A percentile compares a stretch with the other conserved stretches of the same genome.
Conservation (phyloP, 2,113 vertebrate genomes). For the Trichomycterus rosablanca region DNA sequence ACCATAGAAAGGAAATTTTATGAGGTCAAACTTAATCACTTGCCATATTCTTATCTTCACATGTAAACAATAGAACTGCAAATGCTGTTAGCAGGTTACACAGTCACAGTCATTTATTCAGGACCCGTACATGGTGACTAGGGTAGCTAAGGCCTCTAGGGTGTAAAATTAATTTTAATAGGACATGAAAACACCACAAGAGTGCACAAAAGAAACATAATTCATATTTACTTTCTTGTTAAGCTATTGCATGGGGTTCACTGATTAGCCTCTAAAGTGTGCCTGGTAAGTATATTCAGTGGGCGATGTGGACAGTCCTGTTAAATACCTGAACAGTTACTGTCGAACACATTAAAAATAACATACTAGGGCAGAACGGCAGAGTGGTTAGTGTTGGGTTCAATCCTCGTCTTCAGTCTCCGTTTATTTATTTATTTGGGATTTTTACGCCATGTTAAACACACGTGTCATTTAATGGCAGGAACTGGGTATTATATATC, state of each 20-base stretch:
- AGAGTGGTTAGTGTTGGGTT: too few species aligned
- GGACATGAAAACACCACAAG: neutral
- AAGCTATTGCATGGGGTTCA: neutral
- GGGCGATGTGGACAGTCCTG: too few species aligned
- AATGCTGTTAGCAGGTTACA: neutral
- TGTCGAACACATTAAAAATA: too few species aligned
- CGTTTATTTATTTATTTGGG: too few species aligned
- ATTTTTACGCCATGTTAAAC: too few species aligned
- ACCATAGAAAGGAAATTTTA: conserved; percentile 12
- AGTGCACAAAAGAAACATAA: neutral
- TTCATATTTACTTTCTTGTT: neutral
- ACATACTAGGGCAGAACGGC: too few species aligned
- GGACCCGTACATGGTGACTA: neutral
- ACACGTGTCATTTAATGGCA: too few species aligned
- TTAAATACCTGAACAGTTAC: too few species aligned
- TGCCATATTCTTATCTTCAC: neutral
- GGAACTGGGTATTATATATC: too few species aligned
- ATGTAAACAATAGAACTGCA: conserved; percentile 18
- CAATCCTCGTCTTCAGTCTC: too few species aligned
- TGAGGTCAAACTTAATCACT: conserved; percentile 25
- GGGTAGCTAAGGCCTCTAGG: neutral
- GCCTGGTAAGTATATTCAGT: too few species aligned
- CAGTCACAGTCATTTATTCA: neutral
- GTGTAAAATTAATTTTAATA: conserved; percentile 9
- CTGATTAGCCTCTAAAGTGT: too few species aligned